Percentiles rank a stretch among this genome's conserved stretches.
Conservation (phyloP, 2,888 invertebrate genomes). For the Watsonalla binaria region DNA sequence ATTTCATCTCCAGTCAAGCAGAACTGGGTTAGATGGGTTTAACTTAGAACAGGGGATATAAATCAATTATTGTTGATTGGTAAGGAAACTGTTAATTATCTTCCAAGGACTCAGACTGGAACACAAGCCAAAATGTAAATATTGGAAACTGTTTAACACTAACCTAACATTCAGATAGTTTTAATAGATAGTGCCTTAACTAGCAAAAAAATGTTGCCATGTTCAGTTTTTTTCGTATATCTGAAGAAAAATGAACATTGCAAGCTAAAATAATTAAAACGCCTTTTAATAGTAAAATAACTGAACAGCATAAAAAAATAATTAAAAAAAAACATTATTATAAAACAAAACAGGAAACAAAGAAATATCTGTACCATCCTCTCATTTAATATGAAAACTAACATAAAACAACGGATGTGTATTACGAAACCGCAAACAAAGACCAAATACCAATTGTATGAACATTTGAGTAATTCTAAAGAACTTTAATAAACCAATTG, state of each 20-base stretch:
- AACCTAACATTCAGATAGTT: too few species aligned
- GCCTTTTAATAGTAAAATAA: too few species aligned
- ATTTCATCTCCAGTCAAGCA: neutral
- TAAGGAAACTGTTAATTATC: neutral
- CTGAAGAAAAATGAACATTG: too few species aligned
- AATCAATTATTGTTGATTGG: neutral
- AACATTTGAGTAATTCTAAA: conserved; percentile 33
- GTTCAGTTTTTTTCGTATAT: too few species aligned
- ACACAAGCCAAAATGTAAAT: too few species aligned
- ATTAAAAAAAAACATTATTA: too few species aligned
- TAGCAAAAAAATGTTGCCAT: too few species aligned
- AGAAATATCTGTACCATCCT: neutral
- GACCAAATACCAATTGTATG: conserved; percentile 28
- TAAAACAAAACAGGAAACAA: neutral
- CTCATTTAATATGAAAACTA: conserved; percentile 12
- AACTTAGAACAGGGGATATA: neutral
- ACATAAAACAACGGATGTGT: conserved; percentile 24
- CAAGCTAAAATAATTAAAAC: too few species aligned
- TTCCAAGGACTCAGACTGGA: neutral
- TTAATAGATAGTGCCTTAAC: too few species aligned
- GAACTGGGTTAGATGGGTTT: neutral
- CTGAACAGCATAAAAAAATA: too few species aligned
- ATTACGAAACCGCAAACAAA: conserved; percentile 31
- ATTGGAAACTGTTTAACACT: too few species aligned
- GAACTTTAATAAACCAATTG: conserved; percentile 56